Conservation (phyloP, 2,797 vertebrate species). For the Champsocephalus gunnari region DNA sequence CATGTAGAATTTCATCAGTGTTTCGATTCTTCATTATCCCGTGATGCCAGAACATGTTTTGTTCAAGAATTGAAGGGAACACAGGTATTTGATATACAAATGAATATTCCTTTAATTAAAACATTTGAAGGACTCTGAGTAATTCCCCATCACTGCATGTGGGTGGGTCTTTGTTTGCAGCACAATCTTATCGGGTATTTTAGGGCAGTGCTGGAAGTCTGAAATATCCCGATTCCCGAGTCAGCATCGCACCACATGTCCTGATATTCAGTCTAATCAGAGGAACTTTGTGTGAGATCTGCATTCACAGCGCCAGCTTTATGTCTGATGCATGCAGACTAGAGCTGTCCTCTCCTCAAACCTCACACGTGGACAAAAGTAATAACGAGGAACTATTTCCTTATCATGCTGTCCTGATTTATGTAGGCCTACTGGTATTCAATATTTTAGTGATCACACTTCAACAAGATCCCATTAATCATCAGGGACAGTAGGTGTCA, state of each 20-base stretch:
- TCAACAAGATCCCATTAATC: conserved; percentile 66
- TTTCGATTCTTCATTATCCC: too few relatives aligned
- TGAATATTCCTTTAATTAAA: too few relatives aligned
- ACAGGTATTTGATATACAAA: too few relatives aligned
- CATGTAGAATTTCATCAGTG: too few relatives aligned
- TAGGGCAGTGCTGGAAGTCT: conserved; percentile 4
- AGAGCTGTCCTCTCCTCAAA: conserved; percentile 33
- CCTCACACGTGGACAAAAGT: conserved; percentile 35
- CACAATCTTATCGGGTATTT: background rate
- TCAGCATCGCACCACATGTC: conserved; percentile 38
- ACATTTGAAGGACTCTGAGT: background rate
- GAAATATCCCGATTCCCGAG: conserved; percentile 31
- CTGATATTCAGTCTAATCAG: conserved; percentile 23
- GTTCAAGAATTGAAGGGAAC: too few relatives aligned
- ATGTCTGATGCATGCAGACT: conserved; percentile 38
- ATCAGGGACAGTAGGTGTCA: conserved; percentile 47
- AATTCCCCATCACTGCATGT: background rate
- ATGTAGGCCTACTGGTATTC: conserved; percentile 52
- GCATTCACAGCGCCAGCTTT: conserved; percentile 16
- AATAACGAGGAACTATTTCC: conserved; percentile 44
- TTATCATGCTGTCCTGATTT: conserved; percentile 29
- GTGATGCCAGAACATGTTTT: too few relatives aligned
- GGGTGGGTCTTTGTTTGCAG: background rate
- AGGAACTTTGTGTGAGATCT: conserved; percentile 15
- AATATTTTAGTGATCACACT: conserved; percentile 63